Evolutionary conservation across 2,113 vertebrate species (phyloP).

Genomic region (Eclectus roratus): DNA sequence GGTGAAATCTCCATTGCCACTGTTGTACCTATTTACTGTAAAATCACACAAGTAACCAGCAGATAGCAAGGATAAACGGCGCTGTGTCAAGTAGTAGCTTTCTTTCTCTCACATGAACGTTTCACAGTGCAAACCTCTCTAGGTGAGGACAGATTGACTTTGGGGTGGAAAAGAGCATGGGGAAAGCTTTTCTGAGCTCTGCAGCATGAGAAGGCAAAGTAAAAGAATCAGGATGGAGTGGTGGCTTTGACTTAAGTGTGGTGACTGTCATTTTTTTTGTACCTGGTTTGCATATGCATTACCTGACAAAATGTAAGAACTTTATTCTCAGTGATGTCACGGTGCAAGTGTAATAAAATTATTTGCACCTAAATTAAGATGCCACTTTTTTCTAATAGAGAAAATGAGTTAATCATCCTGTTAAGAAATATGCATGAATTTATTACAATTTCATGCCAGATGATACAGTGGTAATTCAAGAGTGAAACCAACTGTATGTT

Average conservation of each 20-base stretch:
- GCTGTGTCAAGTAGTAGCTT: background rate
- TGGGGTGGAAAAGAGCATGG: background rate
- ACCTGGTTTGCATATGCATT: background rate
- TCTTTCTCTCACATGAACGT: background rate
- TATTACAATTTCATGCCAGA: background rate
- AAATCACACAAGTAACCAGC: background rate
- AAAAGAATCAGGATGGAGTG: background rate
- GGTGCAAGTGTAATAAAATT: background rate
- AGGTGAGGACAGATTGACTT: background rate
- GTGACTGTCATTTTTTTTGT: background rate
- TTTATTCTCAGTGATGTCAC: background rate
- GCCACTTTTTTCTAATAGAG: background rate
- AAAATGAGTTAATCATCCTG: background rate
- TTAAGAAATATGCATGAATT: background rate
- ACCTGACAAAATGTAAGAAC: background rate
- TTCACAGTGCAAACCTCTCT: background rate
- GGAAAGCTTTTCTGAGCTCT: background rate
- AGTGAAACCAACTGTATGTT: background rate
- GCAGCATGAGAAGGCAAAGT: background rate
- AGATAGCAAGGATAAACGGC: background rate
- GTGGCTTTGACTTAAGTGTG: background rate
- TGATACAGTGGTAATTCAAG: background rate
- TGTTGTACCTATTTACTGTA: background rate
- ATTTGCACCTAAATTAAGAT: background rate
- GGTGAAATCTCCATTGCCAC: background rate